Evolutionary conservation across 2,888 invertebrate species (phyloP).

Genomic region (Neuroscelio doddi): DNA sequence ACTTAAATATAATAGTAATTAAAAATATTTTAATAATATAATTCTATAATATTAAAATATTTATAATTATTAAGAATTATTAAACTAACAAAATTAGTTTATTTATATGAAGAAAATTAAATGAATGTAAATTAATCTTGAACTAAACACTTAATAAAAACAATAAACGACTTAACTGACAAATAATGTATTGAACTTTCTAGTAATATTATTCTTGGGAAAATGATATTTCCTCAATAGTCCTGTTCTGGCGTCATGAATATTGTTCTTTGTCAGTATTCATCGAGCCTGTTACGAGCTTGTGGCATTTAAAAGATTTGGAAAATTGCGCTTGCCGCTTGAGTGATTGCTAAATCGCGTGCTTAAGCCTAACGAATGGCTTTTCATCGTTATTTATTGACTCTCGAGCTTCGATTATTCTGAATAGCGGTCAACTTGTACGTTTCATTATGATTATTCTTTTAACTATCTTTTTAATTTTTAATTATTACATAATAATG

Average conservation of each 20-base stretch:
- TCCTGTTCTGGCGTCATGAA: constrained; percentile 42
- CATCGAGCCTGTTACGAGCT: constrained; percentile 54
- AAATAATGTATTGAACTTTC: too few relatives aligned
- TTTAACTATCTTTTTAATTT: constrained; percentile 7
- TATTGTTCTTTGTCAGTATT: constrained; percentile 40
- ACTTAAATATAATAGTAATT: too few relatives aligned
- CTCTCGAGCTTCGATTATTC: constrained; percentile 45
- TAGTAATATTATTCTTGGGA: neutral
- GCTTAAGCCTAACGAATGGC: constrained; percentile 64
- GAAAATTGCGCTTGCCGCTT: constrained; percentile 64
- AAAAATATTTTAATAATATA: too few relatives aligned
- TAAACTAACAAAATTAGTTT: too few relatives aligned
- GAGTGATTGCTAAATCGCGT: constrained; percentile 61
- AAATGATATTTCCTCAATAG: constrained; percentile 34
- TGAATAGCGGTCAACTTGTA: constrained; percentile 57
- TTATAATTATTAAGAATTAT: too few relatives aligned
- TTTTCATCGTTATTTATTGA: constrained; percentile 53
- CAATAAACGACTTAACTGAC: too few relatives aligned
- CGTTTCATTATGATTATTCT: constrained; percentile 36
- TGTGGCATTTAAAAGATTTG: constrained; percentile 46
- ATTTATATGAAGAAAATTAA: too few relatives aligned
- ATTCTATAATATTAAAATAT: too few relatives aligned
- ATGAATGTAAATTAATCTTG: too few relatives aligned
- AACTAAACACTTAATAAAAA: too few relatives aligned
- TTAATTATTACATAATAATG: neutral